Evolutionary conservation across 2,888 invertebrate species (phyloP).

Genomic region (Athalia rosae): DNA sequence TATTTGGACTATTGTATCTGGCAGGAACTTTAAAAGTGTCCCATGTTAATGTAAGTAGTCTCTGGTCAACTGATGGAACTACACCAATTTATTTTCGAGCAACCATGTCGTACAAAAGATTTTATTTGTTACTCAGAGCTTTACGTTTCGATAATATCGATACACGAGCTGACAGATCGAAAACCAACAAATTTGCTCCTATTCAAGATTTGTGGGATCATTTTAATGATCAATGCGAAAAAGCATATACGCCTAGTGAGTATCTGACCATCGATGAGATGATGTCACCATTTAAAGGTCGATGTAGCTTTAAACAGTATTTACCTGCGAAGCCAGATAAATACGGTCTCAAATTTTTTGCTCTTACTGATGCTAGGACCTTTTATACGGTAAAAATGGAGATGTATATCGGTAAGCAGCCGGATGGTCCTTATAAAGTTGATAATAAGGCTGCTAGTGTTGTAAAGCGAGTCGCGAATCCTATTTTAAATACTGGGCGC

Average conservation of each 20-base stretch:
- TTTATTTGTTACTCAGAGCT: slow-evolving; percentile 47
- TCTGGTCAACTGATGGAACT: slow-evolving; percentile 30
- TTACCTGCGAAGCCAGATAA: slow-evolving; percentile 56
- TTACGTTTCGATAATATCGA: slow-evolving; percentile 53
- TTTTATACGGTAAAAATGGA: slow-evolving; percentile 48
- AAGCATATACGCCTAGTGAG: slow-evolving; percentile 51
- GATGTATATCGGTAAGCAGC: slow-evolving; percentile 21
- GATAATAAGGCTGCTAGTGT: slow-evolving; percentile 46
- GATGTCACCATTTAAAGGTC: slow-evolving; percentile 55
- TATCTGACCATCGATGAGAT: slow-evolving; percentile 58
- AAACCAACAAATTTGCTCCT: slow-evolving; percentile 53
- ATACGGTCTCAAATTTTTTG: slow-evolving; percentile 57
- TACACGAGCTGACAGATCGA: slow-evolving; percentile 49
- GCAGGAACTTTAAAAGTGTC: slow-evolving; percentile 8
- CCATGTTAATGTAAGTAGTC: neutral
- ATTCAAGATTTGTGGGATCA: slow-evolving; percentile 55
- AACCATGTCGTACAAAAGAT: slow-evolving; percentile 51
- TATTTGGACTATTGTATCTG: slow-evolving; percentile 37
- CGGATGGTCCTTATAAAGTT: slow-evolving; percentile 43
- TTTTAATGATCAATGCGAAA: slow-evolving; percentile 53
- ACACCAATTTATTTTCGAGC: slow-evolving; percentile 49
- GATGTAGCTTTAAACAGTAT: slow-evolving; percentile 56
- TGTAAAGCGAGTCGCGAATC: slow-evolving; percentile 44
- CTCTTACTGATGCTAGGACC: slow-evolving; percentile 50
- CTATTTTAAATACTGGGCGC: slow-evolving; percentile 41